phyloP scores from a whole-genome alignment of 1,140 invertebrate genomes.

The Sweltsa coloradensis region DNA sequence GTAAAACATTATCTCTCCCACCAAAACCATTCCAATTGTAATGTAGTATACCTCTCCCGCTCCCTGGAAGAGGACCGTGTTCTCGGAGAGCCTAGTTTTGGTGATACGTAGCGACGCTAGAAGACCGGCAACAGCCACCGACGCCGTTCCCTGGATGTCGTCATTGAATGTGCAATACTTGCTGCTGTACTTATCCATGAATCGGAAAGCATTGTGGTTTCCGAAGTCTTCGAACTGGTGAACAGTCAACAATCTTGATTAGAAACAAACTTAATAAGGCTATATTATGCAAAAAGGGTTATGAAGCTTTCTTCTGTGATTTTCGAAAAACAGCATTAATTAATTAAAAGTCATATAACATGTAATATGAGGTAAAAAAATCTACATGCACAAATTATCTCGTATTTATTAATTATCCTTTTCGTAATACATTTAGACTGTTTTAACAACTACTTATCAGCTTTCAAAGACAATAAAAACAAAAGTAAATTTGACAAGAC shows the following conservation, averaged over 20 bases:
- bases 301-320: neutral
- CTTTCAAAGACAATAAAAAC: no score
- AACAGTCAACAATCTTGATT: constrained; percentile 16
- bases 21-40: constrained; percentile 13
- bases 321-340: neutral
- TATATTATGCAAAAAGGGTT: neutral
- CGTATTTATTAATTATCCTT: no score
- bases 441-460: neutral
- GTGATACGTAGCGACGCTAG: constrained; percentile 72
- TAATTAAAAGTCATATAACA: neutral
- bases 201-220: constrained; percentile 82
- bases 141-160: constrained; percentile 92
- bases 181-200: constrained; percentile 76
- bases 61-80: constrained; percentile 81
- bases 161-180: constrained; percentile 94
- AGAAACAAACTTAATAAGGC: neutral
- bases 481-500: no score
- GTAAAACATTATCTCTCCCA: neutral
- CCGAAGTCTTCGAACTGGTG: constrained; percentile 93
- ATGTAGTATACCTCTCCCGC: constrained; percentile 61
- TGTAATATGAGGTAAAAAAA: neutral
- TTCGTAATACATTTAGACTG: no score
- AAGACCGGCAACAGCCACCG: constrained; percentile 83
- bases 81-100: constrained; percentile 60
- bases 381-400: neutral